Percentiles rank a stretch among this genome's conserved stretches.
phyloP scores from a whole-genome alignment of 2,888 invertebrate species.

The Calliphora vomitoria region DNA sequence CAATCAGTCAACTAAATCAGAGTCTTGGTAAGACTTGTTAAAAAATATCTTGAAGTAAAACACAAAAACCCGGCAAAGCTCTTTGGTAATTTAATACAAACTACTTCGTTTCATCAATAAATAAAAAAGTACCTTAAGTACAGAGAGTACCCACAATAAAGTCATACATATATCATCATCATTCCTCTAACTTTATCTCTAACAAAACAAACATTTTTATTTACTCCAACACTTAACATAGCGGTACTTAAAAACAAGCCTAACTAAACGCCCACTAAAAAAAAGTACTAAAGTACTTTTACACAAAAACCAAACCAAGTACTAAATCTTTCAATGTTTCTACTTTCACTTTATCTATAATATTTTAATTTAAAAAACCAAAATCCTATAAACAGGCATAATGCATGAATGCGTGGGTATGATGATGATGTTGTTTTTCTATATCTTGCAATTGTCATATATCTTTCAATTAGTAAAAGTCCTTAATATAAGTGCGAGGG shows the following conservation, averaged over 20 bases:
- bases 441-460: conserved; percentile 70
- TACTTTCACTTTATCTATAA: conserved; percentile 15
- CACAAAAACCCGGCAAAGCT: no score
- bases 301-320: background rate
- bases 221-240: conserved; percentile 4
- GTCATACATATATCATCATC: conserved; percentile 41
- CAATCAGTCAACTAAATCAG: no score
- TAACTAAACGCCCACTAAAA: conserved; percentile 49
- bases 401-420: background rate
- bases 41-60: no score
- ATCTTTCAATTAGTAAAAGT: conserved; percentile 72
- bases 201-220: conserved; percentile 37
- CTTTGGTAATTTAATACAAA: no score
- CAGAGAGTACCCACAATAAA: background rate
- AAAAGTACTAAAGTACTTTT: conserved; percentile 28
- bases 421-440: background rate
- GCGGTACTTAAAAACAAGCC: conserved; percentile 28
- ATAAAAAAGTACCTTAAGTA: background rate
- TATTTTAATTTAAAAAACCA: background rate
- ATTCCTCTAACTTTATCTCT: conserved; percentile 1
- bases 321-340: conserved; percentile 37
- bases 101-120: no score
- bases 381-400: background rate
- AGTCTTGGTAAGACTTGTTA: no score
- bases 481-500: conserved; percentile 46